These are phyloP conservation scores for Hydrozoanthus gracilis DNA, from an alignment of 92 coral and sea anemone genomes.

Conservation along the genomic window DNA sequence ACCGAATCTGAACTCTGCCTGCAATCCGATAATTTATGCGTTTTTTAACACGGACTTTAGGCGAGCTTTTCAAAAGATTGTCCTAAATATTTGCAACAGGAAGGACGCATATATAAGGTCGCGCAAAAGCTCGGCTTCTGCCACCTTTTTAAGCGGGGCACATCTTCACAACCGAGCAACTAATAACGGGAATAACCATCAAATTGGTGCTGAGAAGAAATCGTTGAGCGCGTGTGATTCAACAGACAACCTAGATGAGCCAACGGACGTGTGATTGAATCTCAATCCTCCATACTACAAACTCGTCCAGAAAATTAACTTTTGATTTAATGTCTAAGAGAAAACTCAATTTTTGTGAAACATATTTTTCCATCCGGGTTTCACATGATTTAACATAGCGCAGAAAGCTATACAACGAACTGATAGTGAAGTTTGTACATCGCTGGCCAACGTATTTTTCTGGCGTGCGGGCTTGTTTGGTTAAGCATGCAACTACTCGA, in stretches of 20 bases:
- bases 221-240: not conserved
- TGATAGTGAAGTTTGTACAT: too few relatives aligned
- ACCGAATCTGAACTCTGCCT: constrained; percentile 93
- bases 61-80: constrained; percentile 86
- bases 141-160: constrained; percentile 1
- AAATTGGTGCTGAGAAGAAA: not conserved
- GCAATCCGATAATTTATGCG: constrained; percentile 96
- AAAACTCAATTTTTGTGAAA: too few relatives aligned
- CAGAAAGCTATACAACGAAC: too few relatives aligned
- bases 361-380: too few relatives aligned
- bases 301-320: too few relatives aligned
- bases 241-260: constrained; percentile 19
- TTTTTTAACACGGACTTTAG: constrained; percentile 90
- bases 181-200: not conserved
- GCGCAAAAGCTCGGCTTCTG: constrained; percentile 9
- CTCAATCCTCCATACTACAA: too few relatives aligned
- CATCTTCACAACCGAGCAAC: not conserved
- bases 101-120: constrained; percentile 4
- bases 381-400: too few relatives aligned
- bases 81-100: constrained; percentile 48
- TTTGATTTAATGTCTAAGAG: too few relatives aligned
- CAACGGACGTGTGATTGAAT: constrained; percentile 6
- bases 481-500: too few relatives aligned
- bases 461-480: too few relatives aligned
- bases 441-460: too few relatives aligned